A percentile compares a stretch with the other conserved stretches of the same genome.
Conservation (phyloP, 2,888 invertebrate species). For the Cartodere bifasciata region DNA sequence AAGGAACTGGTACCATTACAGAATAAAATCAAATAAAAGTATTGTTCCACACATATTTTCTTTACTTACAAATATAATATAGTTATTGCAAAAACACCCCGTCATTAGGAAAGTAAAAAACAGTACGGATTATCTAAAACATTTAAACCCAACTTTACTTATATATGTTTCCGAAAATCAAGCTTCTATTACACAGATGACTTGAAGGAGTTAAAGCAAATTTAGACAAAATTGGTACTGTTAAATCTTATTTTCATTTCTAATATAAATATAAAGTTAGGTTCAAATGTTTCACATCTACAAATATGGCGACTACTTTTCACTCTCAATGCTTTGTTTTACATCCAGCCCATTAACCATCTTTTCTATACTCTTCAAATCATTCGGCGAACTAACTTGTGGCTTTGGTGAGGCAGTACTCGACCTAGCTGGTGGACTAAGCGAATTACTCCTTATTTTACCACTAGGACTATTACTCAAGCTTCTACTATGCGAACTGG, state of each 20-base stretch:
- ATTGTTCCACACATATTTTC: not conserved
- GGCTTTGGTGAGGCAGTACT: slow-evolving; percentile 42
- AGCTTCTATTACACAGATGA: slow-evolving; percentile 2
- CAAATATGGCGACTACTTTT: slow-evolving; percentile 22
- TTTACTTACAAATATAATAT: not conserved
- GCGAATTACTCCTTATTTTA: slow-evolving; percentile 34
- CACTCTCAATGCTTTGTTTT: slow-evolving; percentile 43
- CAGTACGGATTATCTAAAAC: slow-evolving; percentile 1
- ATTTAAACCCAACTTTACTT: not conserved
- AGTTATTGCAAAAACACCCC: slow-evolving; percentile 25
- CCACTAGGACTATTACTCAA: slow-evolving; percentile 47
- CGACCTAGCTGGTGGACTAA: slow-evolving; percentile 45
- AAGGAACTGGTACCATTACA: no score
- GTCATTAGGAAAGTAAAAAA: slow-evolving; percentile 6
- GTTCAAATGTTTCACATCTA: no score
- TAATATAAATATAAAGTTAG: no score
- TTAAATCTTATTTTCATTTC: no score
- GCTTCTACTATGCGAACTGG: slow-evolving; percentile 54
- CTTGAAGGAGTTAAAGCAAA: no score
- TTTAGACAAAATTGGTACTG: no score
- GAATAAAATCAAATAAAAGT: no score
- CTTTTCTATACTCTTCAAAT: slow-evolving; percentile 91
- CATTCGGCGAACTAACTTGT: slow-evolving; percentile 54
- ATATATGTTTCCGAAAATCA: not conserved
- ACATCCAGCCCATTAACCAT: slow-evolving; percentile 95